A percentile compares a stretch with the other conserved stretches of the same genome.
Conservation (phyloP, 2,888 invertebrate genomes). For the Eristalinus sepulchralis region DNA sequence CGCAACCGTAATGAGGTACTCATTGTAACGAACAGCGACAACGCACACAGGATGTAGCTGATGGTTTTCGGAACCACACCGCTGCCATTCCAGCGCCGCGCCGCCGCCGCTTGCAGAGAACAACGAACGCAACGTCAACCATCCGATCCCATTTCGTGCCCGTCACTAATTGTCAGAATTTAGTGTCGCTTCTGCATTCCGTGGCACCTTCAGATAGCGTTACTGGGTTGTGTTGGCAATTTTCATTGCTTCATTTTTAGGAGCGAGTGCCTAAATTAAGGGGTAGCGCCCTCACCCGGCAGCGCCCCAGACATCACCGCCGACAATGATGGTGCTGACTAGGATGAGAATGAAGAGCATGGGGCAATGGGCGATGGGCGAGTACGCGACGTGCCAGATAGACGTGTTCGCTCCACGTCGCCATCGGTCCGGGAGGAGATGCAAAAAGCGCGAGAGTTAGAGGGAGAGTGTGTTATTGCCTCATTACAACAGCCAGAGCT, state of each 20-base stretch:
- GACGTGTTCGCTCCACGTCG: constrained; percentile 33
- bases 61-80: constrained; percentile 58
- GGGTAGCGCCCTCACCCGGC: constrained; percentile 35
- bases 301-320: background rate
- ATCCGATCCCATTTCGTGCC: constrained; percentile 1
- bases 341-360: too few species aligned
- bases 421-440: background rate
- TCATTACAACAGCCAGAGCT: constrained; percentile 62
- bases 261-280: constrained; percentile 48
- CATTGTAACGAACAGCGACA: constrained; percentile 67
- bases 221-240: constrained; percentile 55
- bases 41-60: constrained; percentile 55
- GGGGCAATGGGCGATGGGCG: background rate
- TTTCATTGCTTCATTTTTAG: constrained; percentile 63
- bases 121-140: background rate
- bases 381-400: constrained; percentile 59
- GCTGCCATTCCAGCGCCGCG: background rate
- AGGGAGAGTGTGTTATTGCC: constrained; percentile 51
- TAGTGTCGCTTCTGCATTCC: constrained; percentile 65
- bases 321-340: too few species aligned
- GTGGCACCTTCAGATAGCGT: constrained; percentile 55
- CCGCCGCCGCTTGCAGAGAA: background rate
- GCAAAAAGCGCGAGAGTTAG: background rate
- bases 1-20: constrained; percentile 64
- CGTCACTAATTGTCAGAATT: constrained; percentile 63